A percentile compares a stretch with the other conserved stretches of the same genome.
Evolutionary conservation across 1,140 invertebrate genomes (phyloP).

Genomic region (Procambarus clarkii): DNA sequence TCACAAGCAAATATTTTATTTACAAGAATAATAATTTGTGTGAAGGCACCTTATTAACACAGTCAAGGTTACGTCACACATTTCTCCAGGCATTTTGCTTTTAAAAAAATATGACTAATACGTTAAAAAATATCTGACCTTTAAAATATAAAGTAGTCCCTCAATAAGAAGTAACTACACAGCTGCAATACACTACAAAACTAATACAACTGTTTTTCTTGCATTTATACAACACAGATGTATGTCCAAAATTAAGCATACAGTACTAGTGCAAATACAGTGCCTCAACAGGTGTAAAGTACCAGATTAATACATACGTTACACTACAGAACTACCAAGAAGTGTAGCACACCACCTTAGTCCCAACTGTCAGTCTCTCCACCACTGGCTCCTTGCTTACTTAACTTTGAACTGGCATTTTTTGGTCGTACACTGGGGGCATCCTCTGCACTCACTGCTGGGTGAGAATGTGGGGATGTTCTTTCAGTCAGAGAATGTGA

Average conservation of each 20-base stretch:
- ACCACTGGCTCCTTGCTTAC: constrained; percentile 23
- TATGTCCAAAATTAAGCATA: neutral
- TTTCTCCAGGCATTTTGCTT: neutral
- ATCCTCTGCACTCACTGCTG: neutral
- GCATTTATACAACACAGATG: neutral
- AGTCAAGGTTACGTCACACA: neutral
- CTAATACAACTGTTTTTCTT: neutral
- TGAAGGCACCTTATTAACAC: neutral
- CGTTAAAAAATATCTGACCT: neutral
- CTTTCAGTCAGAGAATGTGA: neutral
- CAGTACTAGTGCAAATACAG: neutral
- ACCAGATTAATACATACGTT: neutral
- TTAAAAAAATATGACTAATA: neutral
- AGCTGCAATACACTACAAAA: neutral
- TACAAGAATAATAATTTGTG: too few species aligned
- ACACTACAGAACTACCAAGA: neutral
- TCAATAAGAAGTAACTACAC: neutral
- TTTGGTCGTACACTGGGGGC: constrained; percentile 31
- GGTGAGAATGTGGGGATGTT: constrained; percentile 5
- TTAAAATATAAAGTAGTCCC: neutral
- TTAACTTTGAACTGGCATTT: constrained; percentile 4
- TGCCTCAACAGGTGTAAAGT: neutral
- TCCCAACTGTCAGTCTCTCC: constrained; percentile 44
- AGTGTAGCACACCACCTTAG: neutral
- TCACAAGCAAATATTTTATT: too few species aligned